Evolutionary conservation across 2,113 vertebrate species (phyloP), one percentile per base, ranked within the genome.

Genomic region (Hippocampus comes): DNA sequence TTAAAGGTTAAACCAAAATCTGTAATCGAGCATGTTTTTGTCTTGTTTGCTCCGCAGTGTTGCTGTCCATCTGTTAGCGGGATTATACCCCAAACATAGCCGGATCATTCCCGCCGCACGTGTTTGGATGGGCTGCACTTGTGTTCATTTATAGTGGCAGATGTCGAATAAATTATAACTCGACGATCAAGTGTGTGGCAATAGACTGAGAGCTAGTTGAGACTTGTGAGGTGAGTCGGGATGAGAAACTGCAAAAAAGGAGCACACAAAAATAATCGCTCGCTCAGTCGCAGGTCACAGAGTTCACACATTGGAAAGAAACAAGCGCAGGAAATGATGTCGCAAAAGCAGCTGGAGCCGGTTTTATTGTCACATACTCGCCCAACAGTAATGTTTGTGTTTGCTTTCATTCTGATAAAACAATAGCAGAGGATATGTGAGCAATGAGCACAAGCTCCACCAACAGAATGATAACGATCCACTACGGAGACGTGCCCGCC

Each of bases 351-450:
- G 18, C 15, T 63, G 60, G 7, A 63, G 60, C 34, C 4, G 18
- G 18, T 20, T 38, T 63, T 63, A 38, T 63, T 63, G 60, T 9
- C 59, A 9, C 59, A 11, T 23, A 23, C 53, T 23, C 53, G 21
- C 57, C 23, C 25, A 17, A 15, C 27, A 17, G 27, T 60, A 27
- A 34, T 27, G 25, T 60, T 60, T 60, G 4, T 41, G 18, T 63
- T 41, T 21, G 61, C 61, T 63, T 21, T 21, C 17, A 10, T 41
- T 20, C 20, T 38, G 14, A 11, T n/a, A 42, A 42, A 42, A 63
- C 61, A 63, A 63, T 63, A n/a, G 34, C 21, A 41, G 18, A 10
- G 61, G 61, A 63, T n/a, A 34, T 63, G 61, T 63, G 61, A 11
- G 18, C 21, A 63, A 63, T 42, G 34, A 38, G 21, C 18, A 21